A percentile compares a stretch with the other conserved stretches of the same genome.
phyloP scores from a whole-genome alignment of 2,113 vertebrate genomes.

The Trochalopteron elliotii region DNA sequence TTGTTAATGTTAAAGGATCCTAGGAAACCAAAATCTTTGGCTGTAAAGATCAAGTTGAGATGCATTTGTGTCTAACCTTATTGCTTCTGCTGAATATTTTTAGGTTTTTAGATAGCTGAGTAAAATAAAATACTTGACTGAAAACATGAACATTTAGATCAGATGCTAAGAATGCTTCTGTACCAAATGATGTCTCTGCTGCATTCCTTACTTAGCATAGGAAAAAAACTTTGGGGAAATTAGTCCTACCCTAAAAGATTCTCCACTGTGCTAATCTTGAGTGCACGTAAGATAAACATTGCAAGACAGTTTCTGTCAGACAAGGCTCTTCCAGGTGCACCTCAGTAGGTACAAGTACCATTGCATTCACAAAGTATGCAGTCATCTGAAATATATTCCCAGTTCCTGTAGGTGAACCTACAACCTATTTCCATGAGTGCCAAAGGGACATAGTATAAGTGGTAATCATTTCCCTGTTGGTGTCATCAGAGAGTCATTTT shows the following conservation, averaged over 20 bases:
- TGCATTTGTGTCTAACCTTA: background rate
- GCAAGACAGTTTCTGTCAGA: background rate
- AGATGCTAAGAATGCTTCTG: background rate
- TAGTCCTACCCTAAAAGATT: background rate
- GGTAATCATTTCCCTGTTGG: background rate
- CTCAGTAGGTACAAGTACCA: fast-evolving
- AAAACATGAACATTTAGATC: background rate
- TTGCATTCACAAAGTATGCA: background rate
- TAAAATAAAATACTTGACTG: background rate
- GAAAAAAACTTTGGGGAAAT: background rate
- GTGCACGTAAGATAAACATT: background rate
- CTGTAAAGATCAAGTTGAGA: background rate
- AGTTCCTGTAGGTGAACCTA: background rate
- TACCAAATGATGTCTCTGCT: background rate
- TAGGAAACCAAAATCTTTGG: background rate
- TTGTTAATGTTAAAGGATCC: background rate
- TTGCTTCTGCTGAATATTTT: background rate
- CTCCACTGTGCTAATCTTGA: background rate
- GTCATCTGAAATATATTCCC: background rate
- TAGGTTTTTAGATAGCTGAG: background rate
- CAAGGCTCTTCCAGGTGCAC: background rate
- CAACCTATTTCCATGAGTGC: background rate
- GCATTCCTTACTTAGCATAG: background rate
- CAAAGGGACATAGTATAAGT: background rate
- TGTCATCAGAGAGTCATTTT: background rate